Evolutionary conservation across 2,888 invertebrate genomes (phyloP).

Genomic region (Pomacea canaliculata): DNA sequence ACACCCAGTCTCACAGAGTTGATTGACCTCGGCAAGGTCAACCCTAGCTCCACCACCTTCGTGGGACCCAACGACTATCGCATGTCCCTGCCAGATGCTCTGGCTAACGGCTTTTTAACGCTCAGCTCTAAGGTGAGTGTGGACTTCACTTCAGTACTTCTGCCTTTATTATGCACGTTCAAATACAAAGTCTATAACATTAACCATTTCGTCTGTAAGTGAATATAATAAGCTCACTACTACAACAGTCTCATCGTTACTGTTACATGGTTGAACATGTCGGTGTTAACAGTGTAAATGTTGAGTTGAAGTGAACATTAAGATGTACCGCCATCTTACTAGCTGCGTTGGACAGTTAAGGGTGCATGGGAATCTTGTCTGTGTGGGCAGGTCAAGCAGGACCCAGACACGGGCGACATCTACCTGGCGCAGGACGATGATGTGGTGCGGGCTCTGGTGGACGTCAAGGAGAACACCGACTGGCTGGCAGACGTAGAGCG

Average conservation of each 20-base stretch:
- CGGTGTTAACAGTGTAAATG: too few relatives aligned
- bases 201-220: too few relatives aligned
- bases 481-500: constrained; percentile 63
- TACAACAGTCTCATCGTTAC: too few relatives aligned
- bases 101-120: constrained; percentile 80
- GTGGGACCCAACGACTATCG: constrained; percentile 72
- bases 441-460: constrained; percentile 59
- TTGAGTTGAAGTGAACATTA: too few relatives aligned
- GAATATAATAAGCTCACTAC: too few relatives aligned
- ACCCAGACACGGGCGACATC: constrained; percentile 56
- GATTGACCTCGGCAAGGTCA: constrained; percentile 58
- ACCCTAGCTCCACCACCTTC: constrained; percentile 55
- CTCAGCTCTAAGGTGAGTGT: constrained; percentile 74
- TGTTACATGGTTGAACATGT: too few relatives aligned
- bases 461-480: constrained; percentile 61
- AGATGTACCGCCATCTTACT: too few relatives aligned
- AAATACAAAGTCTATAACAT: too few relatives aligned
- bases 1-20: constrained; percentile 56
- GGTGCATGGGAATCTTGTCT: neutral
- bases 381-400: constrained; percentile 70
- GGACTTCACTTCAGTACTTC: too few relatives aligned
- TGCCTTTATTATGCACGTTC: too few relatives aligned
- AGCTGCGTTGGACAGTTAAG: too few relatives aligned
- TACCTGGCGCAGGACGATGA: constrained; percentile 58
- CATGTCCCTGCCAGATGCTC: constrained; percentile 74